A percentile compares a stretch with the other conserved stretches of the same genome.
phyloP scores from a whole-genome alignment of 2,797 vertebrate genomes.

The Malacoraja senta region DNA sequence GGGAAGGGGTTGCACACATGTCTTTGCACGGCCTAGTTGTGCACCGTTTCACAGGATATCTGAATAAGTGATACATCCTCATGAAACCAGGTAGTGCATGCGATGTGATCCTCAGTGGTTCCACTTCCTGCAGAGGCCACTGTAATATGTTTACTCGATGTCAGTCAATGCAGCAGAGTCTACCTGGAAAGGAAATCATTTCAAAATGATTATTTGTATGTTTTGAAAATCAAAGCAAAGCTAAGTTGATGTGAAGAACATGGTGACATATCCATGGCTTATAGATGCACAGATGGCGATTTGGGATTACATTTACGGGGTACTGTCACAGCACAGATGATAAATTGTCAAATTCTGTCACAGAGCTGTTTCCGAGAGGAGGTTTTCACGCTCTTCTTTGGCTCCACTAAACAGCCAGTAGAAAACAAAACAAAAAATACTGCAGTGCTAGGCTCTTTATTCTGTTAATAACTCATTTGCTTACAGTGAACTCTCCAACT shows the following conservation, averaged over 20 bases:
- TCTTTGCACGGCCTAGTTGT: neutral
- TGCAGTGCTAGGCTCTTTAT: neutral
- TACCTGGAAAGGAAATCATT: neutral
- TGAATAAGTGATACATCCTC: neutral
- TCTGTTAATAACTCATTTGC: conserved; percentile 11
- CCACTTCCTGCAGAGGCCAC: neutral
- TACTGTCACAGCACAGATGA: conserved; percentile 36
- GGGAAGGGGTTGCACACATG: neutral
- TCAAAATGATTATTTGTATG: neutral
- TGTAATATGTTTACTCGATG: conserved; percentile 13
- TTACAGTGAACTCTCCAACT: neutral
- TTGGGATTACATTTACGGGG: conserved; percentile 32
- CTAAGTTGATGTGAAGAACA: conserved; percentile 20
- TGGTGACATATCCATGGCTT: conserved; percentile 16
- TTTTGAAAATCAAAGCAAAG: conserved; percentile 7
- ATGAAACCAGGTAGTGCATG: neutral
- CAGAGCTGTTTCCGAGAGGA: conserved; percentile 26
- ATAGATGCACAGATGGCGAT: conserved; percentile 22
- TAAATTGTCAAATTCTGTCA: conserved; percentile 35
- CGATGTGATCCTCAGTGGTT: neutral
- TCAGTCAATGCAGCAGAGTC: neutral
- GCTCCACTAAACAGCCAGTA: conserved; percentile 9
- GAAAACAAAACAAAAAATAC: conserved; percentile 17
- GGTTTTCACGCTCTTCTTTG: conserved; percentile 13
- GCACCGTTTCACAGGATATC: neutral